Evolutionary conservation across 2,113 vertebrate species (phyloP).

Genomic region (Rousettus leschenaultii): DNA sequence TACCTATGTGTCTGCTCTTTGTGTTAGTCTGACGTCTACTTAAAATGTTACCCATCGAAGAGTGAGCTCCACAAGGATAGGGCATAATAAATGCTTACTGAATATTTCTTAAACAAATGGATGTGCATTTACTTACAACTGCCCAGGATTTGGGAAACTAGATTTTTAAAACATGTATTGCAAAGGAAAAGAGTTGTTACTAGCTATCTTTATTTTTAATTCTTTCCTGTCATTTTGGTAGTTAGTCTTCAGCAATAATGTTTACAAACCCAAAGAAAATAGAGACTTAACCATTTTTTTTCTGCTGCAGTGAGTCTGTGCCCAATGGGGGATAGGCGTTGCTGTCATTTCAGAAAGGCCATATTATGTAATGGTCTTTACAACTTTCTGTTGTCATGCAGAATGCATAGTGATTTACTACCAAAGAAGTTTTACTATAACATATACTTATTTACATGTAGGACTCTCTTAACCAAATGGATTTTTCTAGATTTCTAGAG

Average conservation of each 20-base stretch:
- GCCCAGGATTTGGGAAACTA: not conserved
- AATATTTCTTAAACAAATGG: not conserved
- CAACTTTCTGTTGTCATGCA: conserved; percentile 14
- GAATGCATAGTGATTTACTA: not conserved
- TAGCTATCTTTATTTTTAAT: not conserved
- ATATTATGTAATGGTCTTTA: not conserved
- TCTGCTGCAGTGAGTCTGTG: not conserved
- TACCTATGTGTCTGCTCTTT: not conserved
- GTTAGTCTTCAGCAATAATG: not conserved
- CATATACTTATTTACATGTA: conserved; percentile 17
- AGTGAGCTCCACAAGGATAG: not conserved
- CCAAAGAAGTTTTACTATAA: not conserved
- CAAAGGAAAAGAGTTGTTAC: not conserved
- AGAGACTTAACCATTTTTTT: conserved; percentile 4
- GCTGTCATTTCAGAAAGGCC: not conserved
- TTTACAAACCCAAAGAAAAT: conserved; percentile 12
- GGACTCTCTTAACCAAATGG: not conserved
- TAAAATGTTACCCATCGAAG: not conserved
- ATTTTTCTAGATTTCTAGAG: not conserved
- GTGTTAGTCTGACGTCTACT: not conserved
- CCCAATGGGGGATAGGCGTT: not conserved
- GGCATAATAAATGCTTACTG: not conserved
- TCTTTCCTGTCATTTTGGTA: not conserved
- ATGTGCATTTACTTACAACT: not conserved
- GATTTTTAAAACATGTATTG: not conserved